Base-by-base conservation (phyloP, 1,140 invertebrate genomes). In the Sinella curviseta region DNA sequence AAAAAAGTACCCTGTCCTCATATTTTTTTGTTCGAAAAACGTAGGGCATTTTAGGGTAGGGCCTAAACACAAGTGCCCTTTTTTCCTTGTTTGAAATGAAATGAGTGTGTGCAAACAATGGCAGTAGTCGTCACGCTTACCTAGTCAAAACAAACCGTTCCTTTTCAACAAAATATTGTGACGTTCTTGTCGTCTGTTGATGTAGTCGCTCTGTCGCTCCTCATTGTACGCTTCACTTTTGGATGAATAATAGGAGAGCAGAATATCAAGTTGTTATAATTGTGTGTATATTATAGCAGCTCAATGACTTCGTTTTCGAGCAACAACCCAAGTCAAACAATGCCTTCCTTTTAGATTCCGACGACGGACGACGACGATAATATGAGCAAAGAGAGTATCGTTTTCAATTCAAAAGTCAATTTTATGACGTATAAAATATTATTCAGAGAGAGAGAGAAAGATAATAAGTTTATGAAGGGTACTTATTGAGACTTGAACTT, bases 41-140 rank as follows among this genome's bases (percentile, higher is more conserved):
- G 12, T 60, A 24, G n/a, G n/a, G 24, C n/a, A 4, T n/a, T 60
- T 60, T 60, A n/a, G 55, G 55, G 55, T 60, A 60, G 55, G 55
- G 55, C 24, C 55, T 60, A 17, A 17, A n/a, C n/a, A 48, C 39
- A 48, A 48, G 4, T 8, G 4, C 39, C 17, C 39, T 48, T 17
- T 48, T 48, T 48, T 17, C 17, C 39, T 48, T n/a, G n/a, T n/a
- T n/a, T n/a, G n/a, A n/a, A n/a, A n/a, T n/a, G n/a, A n/a, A n/a
- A n/a, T n/a, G n/a, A n/a, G n/a, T n/a, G n/a, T n/a, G n/a, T n/a
- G n/a, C n/a, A n/a, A n/a, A n/a, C n/a, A n/a, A 70, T 8, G 24
- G 31, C 31, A 33, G 4, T 14, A 33, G 31, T 78, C 80, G 82
- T 83, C 82, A 83, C 80, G 75, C 82, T 81, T 77, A 76, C 70